Conservation (phyloP, 2,797 vertebrate species). For the Sebastes miniatus region DNA sequence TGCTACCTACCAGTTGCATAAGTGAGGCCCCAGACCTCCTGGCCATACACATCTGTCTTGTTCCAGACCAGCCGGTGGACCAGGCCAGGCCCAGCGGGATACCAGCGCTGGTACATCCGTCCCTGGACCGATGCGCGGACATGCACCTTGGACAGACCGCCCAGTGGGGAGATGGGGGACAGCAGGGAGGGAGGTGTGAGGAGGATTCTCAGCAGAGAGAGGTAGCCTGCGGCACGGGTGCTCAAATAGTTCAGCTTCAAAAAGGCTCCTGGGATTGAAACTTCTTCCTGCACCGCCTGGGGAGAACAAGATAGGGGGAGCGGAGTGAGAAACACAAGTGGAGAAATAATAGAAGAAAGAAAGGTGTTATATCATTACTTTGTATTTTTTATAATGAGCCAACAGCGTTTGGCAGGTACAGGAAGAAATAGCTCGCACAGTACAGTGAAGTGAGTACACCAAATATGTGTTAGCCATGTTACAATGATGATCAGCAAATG, state of each 20-base stretch:
- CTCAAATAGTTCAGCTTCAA: conserved; percentile 94
- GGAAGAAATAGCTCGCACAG: neutral
- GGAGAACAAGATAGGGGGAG: conserved; percentile 29
- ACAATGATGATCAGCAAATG: neutral
- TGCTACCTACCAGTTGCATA: conserved; percentile 89
- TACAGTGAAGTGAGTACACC: neutral
- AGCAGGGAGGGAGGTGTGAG: conserved; percentile 88
- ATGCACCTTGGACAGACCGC: conserved; percentile 92
- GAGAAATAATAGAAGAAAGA: neutral
- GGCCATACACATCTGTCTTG: conserved; percentile 96
- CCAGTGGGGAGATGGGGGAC: conserved; percentile 73
- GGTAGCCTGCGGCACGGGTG: conserved; percentile 92
- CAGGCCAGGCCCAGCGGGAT: conserved; percentile 91
- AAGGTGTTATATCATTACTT: conserved; percentile 34
- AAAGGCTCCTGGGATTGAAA: conserved; percentile 92
- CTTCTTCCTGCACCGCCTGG: conserved; percentile 94
- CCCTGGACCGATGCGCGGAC: conserved; percentile 91
- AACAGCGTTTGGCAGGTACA: conserved; percentile 26
- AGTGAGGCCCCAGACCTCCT: conserved; percentile 93
- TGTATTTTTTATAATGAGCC: conserved; percentile 30
- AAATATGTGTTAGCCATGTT: neutral
- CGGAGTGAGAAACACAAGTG: conserved; percentile 30
- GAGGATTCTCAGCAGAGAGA: conserved; percentile 90
- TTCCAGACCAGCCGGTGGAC: conserved; percentile 95
- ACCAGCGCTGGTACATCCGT: conserved; percentile 93